Evolutionary conservation across 2,113 vertebrate species (phyloP).

Genomic region (Lichenostomus cassidix): DNA sequence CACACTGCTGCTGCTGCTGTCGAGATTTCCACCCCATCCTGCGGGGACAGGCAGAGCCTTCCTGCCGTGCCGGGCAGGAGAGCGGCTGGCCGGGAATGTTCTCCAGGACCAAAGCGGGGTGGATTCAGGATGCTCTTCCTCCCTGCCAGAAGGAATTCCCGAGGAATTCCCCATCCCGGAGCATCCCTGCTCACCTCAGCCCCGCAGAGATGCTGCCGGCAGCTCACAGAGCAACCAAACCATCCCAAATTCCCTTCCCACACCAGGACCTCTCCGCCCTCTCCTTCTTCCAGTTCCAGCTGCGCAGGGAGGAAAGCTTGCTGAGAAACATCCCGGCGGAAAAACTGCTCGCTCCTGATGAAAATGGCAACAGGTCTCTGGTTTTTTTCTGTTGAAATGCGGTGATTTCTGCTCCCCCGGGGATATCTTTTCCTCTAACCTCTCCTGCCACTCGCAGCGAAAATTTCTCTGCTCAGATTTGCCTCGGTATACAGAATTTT

Average conservation of each 20-base stretch:
- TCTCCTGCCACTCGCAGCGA: not conserved
- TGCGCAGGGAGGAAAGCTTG: constrained; percentile 72
- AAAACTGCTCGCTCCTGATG: constrained; percentile 68
- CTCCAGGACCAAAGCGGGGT: not conserved
- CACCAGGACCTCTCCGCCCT: constrained; percentile 45
- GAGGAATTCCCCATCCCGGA: not conserved
- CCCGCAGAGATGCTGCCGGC: not conserved
- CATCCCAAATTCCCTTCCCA: not conserved
- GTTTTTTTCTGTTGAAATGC: not conserved
- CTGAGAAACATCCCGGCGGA: constrained; percentile 63
- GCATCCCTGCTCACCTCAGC: not conserved
- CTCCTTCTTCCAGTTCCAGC: constrained; percentile 81
- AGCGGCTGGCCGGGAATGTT: fast-evolving
- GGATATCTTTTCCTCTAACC: not conserved
- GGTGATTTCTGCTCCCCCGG: not conserved
- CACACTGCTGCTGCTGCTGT: no score
- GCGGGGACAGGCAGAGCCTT: not conserved
- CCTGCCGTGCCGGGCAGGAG: not conserved
- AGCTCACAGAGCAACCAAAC: not conserved
- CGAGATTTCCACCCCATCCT: not conserved
- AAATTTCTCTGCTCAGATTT: not conserved
- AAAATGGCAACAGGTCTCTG: constrained; percentile 74
- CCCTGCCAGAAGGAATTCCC: not conserved
- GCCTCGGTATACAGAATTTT: not conserved
- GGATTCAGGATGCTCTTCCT: not conserved